A percentile compares a stretch with the other conserved stretches of the same genome.
Conservation (phyloP, 35 echinoderm and acorn worm genomes). For the Apostichopus japonicus region DNA sequence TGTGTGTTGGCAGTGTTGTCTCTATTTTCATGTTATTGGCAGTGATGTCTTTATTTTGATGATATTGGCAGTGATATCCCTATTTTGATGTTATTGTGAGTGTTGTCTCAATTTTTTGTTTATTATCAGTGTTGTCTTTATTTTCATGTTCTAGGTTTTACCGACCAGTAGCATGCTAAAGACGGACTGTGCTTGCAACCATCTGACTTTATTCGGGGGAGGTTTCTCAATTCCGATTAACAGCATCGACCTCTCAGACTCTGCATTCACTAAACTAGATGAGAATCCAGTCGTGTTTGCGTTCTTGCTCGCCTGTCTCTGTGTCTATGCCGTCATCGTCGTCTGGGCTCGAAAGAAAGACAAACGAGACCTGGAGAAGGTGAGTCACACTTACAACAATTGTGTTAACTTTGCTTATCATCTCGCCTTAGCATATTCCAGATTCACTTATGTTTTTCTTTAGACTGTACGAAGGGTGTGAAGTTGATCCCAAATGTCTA, state of each 20-base stretch:
- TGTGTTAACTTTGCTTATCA: no score
- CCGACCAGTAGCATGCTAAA: conserved; percentile 35
- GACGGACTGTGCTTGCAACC: conserved; percentile 77
- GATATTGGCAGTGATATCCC: no score
- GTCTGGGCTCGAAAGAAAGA: conserved; percentile 97
- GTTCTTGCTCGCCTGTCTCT: conserved; percentile 88
- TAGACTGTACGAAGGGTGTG: no score
- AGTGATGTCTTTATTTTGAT: no score
- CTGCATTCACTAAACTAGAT: conserved; percentile 92
- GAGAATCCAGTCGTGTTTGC: conserved; percentile 96
- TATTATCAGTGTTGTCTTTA: background rate
- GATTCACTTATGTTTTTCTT: no score
- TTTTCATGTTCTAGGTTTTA: conserved; percentile 59
- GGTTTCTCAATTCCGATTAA: conserved; percentile 93
- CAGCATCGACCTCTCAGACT: conserved; percentile 76
- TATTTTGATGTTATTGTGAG: no score
- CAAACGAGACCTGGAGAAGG: conserved; percentile 88
- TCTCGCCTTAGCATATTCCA: no score
- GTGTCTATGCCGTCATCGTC: conserved; percentile 80
- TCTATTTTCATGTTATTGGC: no score
- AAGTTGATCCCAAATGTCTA: no score
- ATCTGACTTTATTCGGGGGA: conserved; percentile 90
- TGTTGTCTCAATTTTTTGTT: background rate
- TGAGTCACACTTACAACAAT: background rate
- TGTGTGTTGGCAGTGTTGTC: no score